These are phyloP conservation scores for Acronicta aceris DNA, from an alignment of 2,888 invertebrate species.

Conservation along the genomic window DNA sequence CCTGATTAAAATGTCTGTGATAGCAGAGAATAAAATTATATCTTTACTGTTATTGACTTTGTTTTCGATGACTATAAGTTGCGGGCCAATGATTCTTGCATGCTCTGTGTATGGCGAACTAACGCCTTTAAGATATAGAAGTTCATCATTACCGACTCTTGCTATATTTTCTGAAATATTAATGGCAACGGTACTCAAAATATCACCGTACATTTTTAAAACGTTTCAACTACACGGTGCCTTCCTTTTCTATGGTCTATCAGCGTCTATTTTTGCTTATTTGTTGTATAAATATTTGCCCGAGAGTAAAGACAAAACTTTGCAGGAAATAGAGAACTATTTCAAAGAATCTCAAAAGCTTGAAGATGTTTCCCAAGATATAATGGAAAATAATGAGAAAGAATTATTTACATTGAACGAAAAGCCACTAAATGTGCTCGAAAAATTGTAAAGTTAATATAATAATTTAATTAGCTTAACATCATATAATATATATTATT, in stretches of 20 bases:
- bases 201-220: conserved; percentile 60
- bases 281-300: conserved; percentile 61
- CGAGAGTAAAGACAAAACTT: conserved; percentile 66
- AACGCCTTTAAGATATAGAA: conserved; percentile 59
- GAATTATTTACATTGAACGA: neutral
- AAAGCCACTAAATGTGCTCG: neutral
- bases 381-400: conserved; percentile 15
- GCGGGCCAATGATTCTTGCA: conserved; percentile 65
- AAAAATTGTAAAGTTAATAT: neutral
- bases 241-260: conserved; percentile 62
- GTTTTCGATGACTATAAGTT: conserved; percentile 64
- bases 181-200: conserved; percentile 59
- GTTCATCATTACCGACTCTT: conserved; percentile 53
- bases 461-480: no score
- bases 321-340: conserved; percentile 60
- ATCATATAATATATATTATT: no score
- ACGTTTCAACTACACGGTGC: conserved; percentile 58
- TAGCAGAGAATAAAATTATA: conserved; percentile 56
- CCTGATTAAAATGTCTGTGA: conserved; percentile 53
- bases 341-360: conserved; percentile 42
- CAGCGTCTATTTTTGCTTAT: conserved; percentile 54
- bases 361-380: conserved; percentile 24
- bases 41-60: conserved; percentile 59
- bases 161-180: conserved; percentile 54
- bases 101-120: conserved; percentile 64